These are phyloP conservation scores for Andrena bicolor DNA, from an alignment of 2,888 invertebrate genomes.

Conservation along the genomic window DNA sequence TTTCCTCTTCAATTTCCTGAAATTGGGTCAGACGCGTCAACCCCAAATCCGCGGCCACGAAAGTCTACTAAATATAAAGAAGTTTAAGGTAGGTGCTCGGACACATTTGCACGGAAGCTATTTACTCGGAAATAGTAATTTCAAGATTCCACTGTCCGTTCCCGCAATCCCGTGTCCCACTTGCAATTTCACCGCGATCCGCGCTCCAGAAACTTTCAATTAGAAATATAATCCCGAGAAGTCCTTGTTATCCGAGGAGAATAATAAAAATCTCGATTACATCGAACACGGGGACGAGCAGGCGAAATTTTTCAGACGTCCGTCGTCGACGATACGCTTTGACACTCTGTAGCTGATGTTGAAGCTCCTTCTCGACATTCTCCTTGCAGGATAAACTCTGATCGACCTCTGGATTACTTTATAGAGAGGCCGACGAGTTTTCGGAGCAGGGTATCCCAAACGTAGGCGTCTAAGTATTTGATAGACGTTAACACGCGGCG, in stretches of 20 bases:
- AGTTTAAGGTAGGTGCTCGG: neutral
- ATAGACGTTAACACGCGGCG: too few species aligned
- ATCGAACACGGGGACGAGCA: neutral
- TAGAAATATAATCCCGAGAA: conserved; percentile 3
- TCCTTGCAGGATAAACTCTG: too few species aligned
- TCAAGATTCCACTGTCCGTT: neutral
- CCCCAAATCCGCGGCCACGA: neutral
- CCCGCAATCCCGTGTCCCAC: neutral
- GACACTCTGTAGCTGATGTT: too few species aligned
- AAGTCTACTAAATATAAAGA: neutral
- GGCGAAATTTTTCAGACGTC: too few species aligned
- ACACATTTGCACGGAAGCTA: conserved; percentile 3
- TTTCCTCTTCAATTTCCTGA: too few species aligned
- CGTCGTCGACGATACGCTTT: too few species aligned
- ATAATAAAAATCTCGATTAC: neutral
- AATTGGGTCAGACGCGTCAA: neutral
- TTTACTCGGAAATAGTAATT: conserved; percentile 14
- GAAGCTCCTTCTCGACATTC: too few species aligned
- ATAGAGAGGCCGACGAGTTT: too few species aligned
- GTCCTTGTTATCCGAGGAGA: neutral
- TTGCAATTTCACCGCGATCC: neutral
- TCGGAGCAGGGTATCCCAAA: too few species aligned
- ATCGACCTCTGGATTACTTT: too few species aligned
- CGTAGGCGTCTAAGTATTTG: too few species aligned
- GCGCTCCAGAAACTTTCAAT: neutral